These are phyloP conservation scores for Meganola albula DNA, from an alignment of 2,888 invertebrate genomes.

Conservation along the genomic window DNA sequence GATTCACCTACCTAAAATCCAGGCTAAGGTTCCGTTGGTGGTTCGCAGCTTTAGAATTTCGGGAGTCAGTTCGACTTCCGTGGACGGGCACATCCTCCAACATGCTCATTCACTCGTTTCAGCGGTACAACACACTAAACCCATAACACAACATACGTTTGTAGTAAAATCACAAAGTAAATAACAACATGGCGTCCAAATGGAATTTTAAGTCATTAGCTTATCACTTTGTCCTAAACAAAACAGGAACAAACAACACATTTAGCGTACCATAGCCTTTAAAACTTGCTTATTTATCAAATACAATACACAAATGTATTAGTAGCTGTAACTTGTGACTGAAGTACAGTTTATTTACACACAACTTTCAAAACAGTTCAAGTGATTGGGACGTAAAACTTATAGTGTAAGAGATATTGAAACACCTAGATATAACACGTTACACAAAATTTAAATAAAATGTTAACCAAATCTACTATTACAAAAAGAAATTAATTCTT, in stretches of 20 bases:
- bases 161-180: slow-evolving; percentile 60
- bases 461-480: slow-evolving; percentile 23
- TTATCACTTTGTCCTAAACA: too few relatives aligned
- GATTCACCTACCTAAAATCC: slow-evolving; percentile 85
- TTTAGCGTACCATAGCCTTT: too few relatives aligned
- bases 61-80: slow-evolving; percentile 63
- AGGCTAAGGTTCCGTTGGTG: slow-evolving; percentile 94
- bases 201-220: too few relatives aligned
- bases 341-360: too few relatives aligned
- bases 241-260: too few relatives aligned
- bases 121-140: slow-evolving; percentile 56
- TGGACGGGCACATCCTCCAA: slow-evolving; percentile 76
- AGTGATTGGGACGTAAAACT: too few relatives aligned
- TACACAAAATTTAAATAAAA: slow-evolving; percentile 28
- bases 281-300: too few relatives aligned
- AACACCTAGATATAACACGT: too few relatives aligned
- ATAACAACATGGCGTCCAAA: slow-evolving; percentile 74
- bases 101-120: slow-evolving; percentile 64
- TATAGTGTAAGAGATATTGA: too few relatives aligned
- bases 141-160: slow-evolving; percentile 52
- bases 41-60: slow-evolving; percentile 55
- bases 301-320: too few relatives aligned
- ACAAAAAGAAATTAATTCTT: slow-evolving; percentile 46
- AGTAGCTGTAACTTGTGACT: too few relatives aligned
- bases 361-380: too few relatives aligned